Conservation (phyloP, 2,113 vertebrate species). For the Dermatemys mawii region DNA sequence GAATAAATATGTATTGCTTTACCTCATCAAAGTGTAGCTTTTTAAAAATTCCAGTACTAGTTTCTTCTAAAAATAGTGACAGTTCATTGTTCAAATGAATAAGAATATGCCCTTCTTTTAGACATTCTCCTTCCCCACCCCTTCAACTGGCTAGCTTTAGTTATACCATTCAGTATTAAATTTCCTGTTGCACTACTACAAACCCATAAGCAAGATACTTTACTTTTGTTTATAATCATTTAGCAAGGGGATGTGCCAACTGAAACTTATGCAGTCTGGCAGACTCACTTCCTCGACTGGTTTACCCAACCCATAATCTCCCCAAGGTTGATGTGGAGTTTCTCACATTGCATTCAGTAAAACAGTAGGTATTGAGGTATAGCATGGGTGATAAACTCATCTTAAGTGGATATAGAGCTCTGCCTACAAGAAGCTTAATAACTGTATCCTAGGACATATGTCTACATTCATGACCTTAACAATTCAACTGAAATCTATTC, state of each 20-base stretch:
- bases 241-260: not conserved
- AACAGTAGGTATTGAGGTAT: not conserved
- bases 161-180: not conserved
- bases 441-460: not conserved
- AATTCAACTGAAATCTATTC: not conserved
- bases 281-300: not conserved
- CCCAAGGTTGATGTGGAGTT: not conserved
- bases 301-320: not conserved
- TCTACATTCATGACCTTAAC: not conserved
- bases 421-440: not conserved
- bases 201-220: not conserved
- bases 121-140: not conserved
- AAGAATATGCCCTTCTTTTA: not conserved
- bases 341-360: fast-evolving
- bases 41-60: not conserved
- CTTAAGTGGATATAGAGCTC: not conserved
- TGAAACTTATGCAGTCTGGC: not conserved
- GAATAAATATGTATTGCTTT: not conserved
- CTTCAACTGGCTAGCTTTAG: not conserved
- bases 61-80: not conserved
- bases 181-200: fast-evolving
- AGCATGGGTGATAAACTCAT: not conserved
- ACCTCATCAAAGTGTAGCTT: too few relatives aligned
- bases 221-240: not conserved
- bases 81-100: not conserved